Percentiles rank a stretch among this genome's conserved stretches.
Conservation (phyloP, 2,888 invertebrate genomes). For the Antheraea assamensis region DNA sequence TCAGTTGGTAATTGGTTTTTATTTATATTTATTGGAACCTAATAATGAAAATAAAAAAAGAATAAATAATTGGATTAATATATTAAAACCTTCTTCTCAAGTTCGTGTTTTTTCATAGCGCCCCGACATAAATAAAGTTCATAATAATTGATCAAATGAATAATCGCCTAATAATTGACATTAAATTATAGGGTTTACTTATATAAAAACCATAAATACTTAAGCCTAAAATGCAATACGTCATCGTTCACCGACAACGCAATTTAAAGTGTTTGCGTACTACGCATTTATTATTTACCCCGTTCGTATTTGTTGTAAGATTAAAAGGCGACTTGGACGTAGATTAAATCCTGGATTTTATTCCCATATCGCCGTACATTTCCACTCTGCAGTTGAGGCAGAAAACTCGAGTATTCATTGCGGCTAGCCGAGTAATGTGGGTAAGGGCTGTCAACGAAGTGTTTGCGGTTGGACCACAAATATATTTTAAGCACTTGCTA, state of each 20-base stretch:
- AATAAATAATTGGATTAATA: too few species aligned
- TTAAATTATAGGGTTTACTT: too few species aligned
- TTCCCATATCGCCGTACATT: slow-evolving; percentile 75
- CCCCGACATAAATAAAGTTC: too few species aligned
- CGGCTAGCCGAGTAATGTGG: slow-evolving; percentile 64
- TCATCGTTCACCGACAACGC: slow-evolving; percentile 51
- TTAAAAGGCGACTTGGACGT: slow-evolving; percentile 75
- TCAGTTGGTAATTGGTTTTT: too few species aligned
- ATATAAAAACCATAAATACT: too few species aligned
- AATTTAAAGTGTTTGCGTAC: slow-evolving; percentile 71
- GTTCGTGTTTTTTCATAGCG: too few species aligned
- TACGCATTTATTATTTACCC: slow-evolving; percentile 76
- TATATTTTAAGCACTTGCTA: slow-evolving; percentile 18
- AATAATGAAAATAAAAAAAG: too few species aligned
- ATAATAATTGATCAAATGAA: too few species aligned
- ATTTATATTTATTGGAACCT: too few species aligned
- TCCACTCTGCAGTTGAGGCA: slow-evolving; percentile 69
- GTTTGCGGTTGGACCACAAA: slow-evolving; percentile 36
- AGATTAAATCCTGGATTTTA: slow-evolving; percentile 80
- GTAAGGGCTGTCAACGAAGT: slow-evolving; percentile 56
- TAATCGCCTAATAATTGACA: too few species aligned
- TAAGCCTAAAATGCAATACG: slow-evolving; percentile 16
- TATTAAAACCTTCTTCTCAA: too few species aligned
- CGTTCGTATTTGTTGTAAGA: slow-evolving; percentile 75
- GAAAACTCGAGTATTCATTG: slow-evolving; percentile 79